phyloP scores from a whole-genome alignment of 2,113 vertebrate genomes.

The Anhinga rufa region DNA sequence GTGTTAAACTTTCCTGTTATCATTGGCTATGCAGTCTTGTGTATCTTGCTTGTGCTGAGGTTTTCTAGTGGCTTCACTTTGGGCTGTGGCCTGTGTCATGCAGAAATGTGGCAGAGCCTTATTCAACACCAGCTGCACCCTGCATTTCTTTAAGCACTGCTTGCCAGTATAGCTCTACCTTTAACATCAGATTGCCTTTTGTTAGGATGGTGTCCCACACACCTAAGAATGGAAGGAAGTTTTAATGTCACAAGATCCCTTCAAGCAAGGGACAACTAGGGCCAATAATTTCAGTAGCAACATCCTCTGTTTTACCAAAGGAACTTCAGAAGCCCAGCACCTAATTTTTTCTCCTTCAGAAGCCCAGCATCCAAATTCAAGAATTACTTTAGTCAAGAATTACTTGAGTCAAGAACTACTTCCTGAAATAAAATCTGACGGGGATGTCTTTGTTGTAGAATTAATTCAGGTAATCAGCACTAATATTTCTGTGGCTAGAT shows the following conservation, averaged over 20 bases:
- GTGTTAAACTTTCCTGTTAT: constrained; percentile 52
- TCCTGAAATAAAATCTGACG: neutral
- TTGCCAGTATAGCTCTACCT: neutral
- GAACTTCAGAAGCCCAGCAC: neutral
- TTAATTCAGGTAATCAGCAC: neutral
- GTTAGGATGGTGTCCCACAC: neutral
- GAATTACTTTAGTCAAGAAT: too few species aligned
- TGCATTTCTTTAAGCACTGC: neutral
- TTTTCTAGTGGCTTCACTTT: constrained; percentile 14
- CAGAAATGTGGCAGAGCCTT: neutral
- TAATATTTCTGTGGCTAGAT: neutral
- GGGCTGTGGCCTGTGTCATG: neutral
- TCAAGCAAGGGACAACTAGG: neutral
- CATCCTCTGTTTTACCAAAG: neutral
- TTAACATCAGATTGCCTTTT: neutral
- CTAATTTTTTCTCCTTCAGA: neutral
- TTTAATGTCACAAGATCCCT: neutral
- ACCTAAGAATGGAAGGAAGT: neutral
- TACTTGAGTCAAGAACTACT: neutral
- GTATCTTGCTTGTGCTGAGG: neutral
- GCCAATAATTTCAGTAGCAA: neutral
- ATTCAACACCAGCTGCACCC: neutral
- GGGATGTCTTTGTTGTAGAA: neutral
- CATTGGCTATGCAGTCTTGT: neutral
- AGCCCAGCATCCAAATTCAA: neutral